Percentiles rank a stretch among this genome's conserved stretches.
phyloP scores from a whole-genome alignment of 2,888 invertebrate genomes.

The Synanthedon myopaeformis region DNA sequence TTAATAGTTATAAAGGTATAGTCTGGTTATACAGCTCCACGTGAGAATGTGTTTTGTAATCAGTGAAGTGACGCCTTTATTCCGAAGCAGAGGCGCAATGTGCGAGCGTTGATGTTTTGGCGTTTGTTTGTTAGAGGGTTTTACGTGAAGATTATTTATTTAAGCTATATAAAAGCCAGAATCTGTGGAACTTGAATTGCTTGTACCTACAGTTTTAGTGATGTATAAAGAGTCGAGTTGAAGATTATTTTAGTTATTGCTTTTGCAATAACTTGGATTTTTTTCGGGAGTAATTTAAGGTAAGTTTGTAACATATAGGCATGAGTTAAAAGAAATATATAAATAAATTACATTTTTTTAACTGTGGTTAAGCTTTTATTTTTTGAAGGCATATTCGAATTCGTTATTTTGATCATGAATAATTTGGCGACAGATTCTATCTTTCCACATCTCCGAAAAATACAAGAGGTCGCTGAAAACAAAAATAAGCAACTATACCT shows the following conservation, averaged over 20 bases:
- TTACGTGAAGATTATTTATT: constrained; percentile 25
- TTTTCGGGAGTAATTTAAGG: constrained; percentile 40
- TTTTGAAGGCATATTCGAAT: too few species aligned
- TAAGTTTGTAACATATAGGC: constrained; percentile 20
- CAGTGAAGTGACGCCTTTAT: constrained; percentile 66
- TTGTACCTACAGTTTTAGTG: constrained; percentile 31
- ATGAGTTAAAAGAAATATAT: not conserved
- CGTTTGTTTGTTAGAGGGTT: constrained; percentile 59
- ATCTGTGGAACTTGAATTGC: constrained; percentile 30
- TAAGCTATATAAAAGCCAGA: constrained; percentile 17
- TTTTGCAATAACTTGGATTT: constrained; percentile 62
- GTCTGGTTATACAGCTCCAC: constrained; percentile 50
- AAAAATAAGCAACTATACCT: constrained; percentile 8
- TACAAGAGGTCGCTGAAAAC: constrained; percentile 50
- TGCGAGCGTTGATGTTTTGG: constrained; percentile 61
- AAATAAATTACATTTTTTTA: not conserved
- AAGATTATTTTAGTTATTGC: constrained; percentile 58
- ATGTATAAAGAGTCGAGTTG: constrained; percentile 49
- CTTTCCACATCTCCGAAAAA: constrained; percentile 20
- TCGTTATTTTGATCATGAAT: not conserved
- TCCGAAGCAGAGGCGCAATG: constrained; percentile 57
- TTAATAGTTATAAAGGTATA: constrained; percentile 59
- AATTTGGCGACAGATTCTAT: not conserved
- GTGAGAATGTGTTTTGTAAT: constrained; percentile 67
- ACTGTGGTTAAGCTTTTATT: not conserved